Percentiles rank a stretch among this genome's conserved stretches.
Conservation (phyloP, 2,888 invertebrate species). For the Aphrophora alni region DNA sequence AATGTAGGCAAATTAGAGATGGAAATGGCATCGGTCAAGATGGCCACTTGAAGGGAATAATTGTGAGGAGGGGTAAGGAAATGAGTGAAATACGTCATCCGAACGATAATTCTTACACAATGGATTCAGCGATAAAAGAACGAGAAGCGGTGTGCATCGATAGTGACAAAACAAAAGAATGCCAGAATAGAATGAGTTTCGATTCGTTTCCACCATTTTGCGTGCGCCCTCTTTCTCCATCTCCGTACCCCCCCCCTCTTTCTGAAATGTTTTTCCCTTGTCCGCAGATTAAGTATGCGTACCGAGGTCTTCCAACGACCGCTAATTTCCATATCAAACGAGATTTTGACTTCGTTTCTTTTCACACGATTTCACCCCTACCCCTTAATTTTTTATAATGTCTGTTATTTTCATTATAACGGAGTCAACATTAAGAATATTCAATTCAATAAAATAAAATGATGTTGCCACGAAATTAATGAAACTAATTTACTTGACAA, state of each 20-base stretch:
- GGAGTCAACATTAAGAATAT: background rate
- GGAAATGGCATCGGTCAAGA: background rate
- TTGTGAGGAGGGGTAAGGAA: slow-evolving; percentile 22
- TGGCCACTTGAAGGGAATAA: background rate
- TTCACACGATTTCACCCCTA: background rate
- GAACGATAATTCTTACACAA: slow-evolving; percentile 39
- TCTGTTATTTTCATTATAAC: slow-evolving; percentile 1
- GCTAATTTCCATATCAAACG: slow-evolving; percentile 27
- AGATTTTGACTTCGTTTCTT: background rate
- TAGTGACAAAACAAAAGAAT: slow-evolving; percentile 42
- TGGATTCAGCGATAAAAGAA: slow-evolving; percentile 35
- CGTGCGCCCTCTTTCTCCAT: background rate
- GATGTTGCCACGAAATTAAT: too few relatives aligned
- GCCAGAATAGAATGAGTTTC: slow-evolving; percentile 37
- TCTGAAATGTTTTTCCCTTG: slow-evolving; percentile 13
- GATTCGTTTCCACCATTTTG: slow-evolving; percentile 20
- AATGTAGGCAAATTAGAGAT: background rate
- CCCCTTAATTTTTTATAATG: background rate
- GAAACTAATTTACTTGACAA: too few relatives aligned
- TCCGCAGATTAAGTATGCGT: slow-evolving; percentile 14
- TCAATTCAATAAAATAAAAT: too few relatives aligned
- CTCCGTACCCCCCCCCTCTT: background rate
- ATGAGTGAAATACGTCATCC: slow-evolving; percentile 39
- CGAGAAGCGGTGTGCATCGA: slow-evolving; percentile 38
- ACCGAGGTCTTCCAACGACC: background rate